phyloP scores from a whole-genome alignment of 2,888 invertebrate species.

The Tortricodes alternella region DNA sequence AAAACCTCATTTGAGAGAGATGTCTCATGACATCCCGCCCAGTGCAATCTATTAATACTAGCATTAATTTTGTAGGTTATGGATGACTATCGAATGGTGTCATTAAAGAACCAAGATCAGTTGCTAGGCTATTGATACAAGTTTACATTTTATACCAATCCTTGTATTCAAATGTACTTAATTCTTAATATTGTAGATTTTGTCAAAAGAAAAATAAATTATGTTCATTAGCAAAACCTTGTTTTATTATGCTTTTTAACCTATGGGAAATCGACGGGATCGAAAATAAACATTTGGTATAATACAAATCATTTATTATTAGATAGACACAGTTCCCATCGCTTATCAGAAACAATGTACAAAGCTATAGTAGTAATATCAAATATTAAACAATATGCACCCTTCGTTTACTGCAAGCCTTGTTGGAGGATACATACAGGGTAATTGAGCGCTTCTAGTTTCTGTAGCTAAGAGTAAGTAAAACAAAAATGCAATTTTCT shows the following conservation, averaged over 20 bases:
- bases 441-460: slow-evolving; percentile 81
- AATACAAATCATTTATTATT: slow-evolving; percentile 88
- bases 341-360: slow-evolving; percentile 88
- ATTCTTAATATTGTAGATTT: slow-evolving; percentile 79
- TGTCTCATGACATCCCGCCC: no score
- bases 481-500: slow-evolving; percentile 78
- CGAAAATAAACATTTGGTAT: slow-evolving; percentile 65
- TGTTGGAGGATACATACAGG: slow-evolving; percentile 79
- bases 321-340: slow-evolving; percentile 88
- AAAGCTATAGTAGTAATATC: slow-evolving; percentile 86
- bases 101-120: slow-evolving; percentile 77
- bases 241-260: slow-evolving; percentile 45
- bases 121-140: slow-evolving; percentile 73
- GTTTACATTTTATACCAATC: slow-evolving; percentile 81
- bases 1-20: no score
- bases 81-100: slow-evolving; percentile 64
- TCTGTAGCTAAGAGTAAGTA: slow-evolving; percentile 75
- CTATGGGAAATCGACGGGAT: slow-evolving; percentile 17
- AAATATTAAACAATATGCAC: slow-evolving; percentile 83
- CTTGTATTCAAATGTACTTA: slow-evolving; percentile 82
- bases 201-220: slow-evolving; percentile 79
- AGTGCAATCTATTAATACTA: no score
- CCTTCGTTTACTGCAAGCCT: slow-evolving; percentile 83
- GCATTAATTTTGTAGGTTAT: slow-evolving; percentile 44
- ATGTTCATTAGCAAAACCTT: slow-evolving; percentile 74